phyloP scores from a whole-genome alignment of 2,888 invertebrate species.

The Cistogaster globosa region DNA sequence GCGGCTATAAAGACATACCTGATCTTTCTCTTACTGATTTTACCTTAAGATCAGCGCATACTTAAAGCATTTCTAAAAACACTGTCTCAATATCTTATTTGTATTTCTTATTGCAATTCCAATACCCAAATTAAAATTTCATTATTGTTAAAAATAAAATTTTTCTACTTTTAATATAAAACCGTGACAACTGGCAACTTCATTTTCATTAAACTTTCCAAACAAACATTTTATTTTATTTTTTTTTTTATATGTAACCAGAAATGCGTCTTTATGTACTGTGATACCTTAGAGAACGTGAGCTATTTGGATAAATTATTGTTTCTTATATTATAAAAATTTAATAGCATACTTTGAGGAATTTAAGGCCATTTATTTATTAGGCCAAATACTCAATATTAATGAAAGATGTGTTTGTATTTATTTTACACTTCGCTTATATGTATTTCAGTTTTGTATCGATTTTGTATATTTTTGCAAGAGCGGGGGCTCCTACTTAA shows the following conservation, averaged over 20 bases:
- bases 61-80: too few species aligned
- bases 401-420: not conserved
- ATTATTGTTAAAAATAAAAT: too few species aligned
- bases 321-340: conserved; percentile 13
- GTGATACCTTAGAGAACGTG: not conserved
- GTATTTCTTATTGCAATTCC: too few species aligned
- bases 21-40: too few species aligned
- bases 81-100: too few species aligned
- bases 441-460: not conserved
- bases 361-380: not conserved
- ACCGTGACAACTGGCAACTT: not conserved
- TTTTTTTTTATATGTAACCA: not conserved
- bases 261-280: not conserved
- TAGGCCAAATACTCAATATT: not conserved
- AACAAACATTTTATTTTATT: not conserved
- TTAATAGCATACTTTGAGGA: conserved; percentile 1
- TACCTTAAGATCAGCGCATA: too few species aligned
- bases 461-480: too few species aligned
- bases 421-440: not conserved
- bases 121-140: too few species aligned
- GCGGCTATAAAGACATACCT: too few species aligned
- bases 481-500: too few species aligned
- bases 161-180: too few species aligned
- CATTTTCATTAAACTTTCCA: not conserved
- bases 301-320: not conserved